phyloP scores from a whole-genome alignment of 2,113 vertebrate genomes.

The Entosphenus tridentatus region DNA sequence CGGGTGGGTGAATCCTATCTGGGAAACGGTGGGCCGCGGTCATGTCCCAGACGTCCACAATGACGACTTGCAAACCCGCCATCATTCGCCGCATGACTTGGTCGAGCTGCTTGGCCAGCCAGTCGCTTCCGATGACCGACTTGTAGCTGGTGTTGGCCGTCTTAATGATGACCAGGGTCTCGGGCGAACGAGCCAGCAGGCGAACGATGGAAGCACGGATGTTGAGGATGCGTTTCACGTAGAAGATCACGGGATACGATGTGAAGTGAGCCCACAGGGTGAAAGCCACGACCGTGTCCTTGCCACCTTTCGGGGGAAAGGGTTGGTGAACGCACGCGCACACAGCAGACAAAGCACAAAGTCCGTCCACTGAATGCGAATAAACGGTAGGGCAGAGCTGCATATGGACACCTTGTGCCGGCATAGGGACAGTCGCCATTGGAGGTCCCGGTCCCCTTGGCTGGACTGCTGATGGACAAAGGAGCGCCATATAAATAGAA shows the following conservation, averaged over 20 bases:
- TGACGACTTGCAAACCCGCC: constrained; percentile 11
- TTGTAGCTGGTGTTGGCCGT: constrained; percentile 15
- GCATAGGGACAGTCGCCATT: too few species aligned
- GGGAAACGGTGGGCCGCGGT: constrained; percentile 14
- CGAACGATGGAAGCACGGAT: constrained; percentile 11
- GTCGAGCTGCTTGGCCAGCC: constrained; percentile 15
- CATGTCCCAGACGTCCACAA: constrained; percentile 17
- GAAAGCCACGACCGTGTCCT: constrained; percentile 13
- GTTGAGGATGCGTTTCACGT: constrained; percentile 8
- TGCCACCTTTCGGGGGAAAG: constrained; percentile 8
- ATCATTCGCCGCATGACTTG: constrained; percentile 14
- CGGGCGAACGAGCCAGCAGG: constrained; percentile 12
- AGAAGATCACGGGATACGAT: constrained; percentile 13
- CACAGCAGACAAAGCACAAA: too few species aligned
- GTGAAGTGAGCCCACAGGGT: constrained; percentile 14
- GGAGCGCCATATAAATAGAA: too few species aligned
- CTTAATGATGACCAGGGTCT: constrained; percentile 14
- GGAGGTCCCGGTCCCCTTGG: too few species aligned
- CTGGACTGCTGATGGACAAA: too few species aligned
- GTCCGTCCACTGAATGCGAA: too few species aligned
- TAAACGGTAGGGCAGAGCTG: too few species aligned
- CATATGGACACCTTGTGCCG: too few species aligned
- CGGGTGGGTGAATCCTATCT: constrained; percentile 10
- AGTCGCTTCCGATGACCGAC: constrained; percentile 13
- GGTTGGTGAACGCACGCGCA: too few species aligned